Percentiles rank a stretch among this genome's conserved stretches.
phyloP scores from a whole-genome alignment of 1,140 invertebrate genomes.

The Ruditapes philippinarum region DNA sequence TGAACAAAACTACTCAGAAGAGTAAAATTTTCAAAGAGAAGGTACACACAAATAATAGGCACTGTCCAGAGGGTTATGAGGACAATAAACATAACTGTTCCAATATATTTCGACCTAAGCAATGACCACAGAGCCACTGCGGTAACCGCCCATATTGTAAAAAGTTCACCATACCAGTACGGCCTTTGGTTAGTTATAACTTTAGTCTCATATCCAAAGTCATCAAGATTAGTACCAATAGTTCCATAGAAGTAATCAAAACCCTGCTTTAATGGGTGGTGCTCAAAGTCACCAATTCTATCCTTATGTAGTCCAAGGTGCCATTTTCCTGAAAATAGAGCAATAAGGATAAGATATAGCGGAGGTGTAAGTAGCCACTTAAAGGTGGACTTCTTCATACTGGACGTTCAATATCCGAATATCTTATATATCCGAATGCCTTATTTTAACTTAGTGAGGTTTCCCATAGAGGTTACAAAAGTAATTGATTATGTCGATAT shows the following conservation, averaged over 20 bases:
- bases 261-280: conserved; percentile 87
- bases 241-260: conserved; percentile 88
- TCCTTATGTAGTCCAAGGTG: conserved; percentile 85
- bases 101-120: conserved; percentile 18
- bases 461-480: no score
- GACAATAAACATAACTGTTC: conserved; percentile 13
- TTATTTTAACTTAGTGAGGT: no score
- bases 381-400: no score
- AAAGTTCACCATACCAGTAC: conserved; percentile 48
- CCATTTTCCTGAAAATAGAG: conserved; percentile 86
- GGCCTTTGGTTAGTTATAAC: conserved; percentile 65
- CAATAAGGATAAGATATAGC: no score
- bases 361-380: no score
- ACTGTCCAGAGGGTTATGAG: conserved; percentile 46
- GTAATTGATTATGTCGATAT: no score
- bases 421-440: no score
- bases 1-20: conserved; percentile 84
- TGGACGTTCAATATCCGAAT: no score
- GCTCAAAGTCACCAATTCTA: conserved; percentile 80
- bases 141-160: conserved; percentile 51
- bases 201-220: conserved; percentile 80
- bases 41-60: conserved; percentile 52
- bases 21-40: conserved; percentile 74
- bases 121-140: conserved; percentile 10
- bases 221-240: conserved; percentile 86